These are phyloP conservation scores for Montipora efflorescens DNA, from an alignment of 64 coral and sea anemone species.

Conservation along the genomic window DNA sequence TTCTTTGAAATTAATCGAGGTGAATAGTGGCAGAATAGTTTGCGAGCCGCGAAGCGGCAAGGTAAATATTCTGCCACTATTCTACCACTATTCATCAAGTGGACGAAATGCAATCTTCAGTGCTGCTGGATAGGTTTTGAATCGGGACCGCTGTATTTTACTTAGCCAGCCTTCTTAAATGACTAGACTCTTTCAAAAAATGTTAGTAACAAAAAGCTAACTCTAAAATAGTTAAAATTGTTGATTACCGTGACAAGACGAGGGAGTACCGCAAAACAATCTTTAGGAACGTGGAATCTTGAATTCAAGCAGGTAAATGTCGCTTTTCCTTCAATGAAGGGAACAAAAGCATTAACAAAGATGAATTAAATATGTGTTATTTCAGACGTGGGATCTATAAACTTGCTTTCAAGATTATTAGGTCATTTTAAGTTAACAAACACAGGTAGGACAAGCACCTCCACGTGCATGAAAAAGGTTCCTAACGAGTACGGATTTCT, in stretches of 20 bases:
- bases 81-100: too few species aligned
- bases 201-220: too few species aligned
- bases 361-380: conserved; percentile 12
- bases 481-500: background rate
- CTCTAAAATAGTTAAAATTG: background rate
- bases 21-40: too few species aligned
- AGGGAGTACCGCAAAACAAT: background rate
- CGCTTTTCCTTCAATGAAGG: background rate
- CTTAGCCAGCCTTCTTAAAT: too few species aligned
- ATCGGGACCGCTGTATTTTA: too few species aligned
- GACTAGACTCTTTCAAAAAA: too few species aligned
- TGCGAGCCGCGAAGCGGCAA: too few species aligned
- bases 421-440: background rate
- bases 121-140: too few species aligned
- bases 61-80: too few species aligned
- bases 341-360: background rate
- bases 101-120: background rate
- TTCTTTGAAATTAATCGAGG: too few species aligned
- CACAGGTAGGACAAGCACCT: conserved; percentile 38
- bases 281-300: background rate
- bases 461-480: background rate
- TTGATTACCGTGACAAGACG: background rate
- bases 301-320: background rate
- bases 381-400: background rate
- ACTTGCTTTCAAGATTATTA: background rate